phyloP scores from a whole-genome alignment of 2,113 vertebrate species.

The Delphinus delphis region DNA sequence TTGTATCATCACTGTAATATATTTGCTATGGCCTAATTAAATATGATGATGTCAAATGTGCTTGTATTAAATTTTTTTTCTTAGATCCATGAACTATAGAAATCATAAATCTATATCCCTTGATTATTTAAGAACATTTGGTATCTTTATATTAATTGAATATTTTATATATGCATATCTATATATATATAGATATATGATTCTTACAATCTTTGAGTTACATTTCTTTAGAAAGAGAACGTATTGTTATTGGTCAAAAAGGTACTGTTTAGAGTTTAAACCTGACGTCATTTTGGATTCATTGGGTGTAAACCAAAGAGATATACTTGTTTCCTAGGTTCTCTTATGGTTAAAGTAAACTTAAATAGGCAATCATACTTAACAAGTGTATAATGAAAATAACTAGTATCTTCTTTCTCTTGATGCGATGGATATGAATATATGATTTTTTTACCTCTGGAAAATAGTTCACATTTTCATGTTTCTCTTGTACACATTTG shows the following conservation, averaged over 20 bases:
- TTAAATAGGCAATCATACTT: not conserved
- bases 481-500: not conserved
- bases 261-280: slow-evolving; percentile 2
- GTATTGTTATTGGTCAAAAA: not conserved
- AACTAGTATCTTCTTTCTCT: not conserved
- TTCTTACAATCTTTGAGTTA: not conserved
- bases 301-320: not conserved
- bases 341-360: not conserved
- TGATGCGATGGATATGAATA: not conserved
- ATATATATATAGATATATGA: not conserved
- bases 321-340: not conserved
- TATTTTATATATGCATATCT: not conserved
- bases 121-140: not conserved
- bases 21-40: not conserved
- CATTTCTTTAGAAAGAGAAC: not conserved
- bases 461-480: not conserved
- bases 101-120: not conserved
- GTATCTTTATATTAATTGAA: not conserved
- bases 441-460: not conserved
- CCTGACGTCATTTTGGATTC: not conserved
- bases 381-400: not conserved
- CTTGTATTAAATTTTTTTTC: not conserved
- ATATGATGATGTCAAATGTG: not conserved
- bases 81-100: not conserved
- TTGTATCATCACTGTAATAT: not conserved